Conservation (phyloP, 2,797 vertebrate genomes). For the Neosalanx taihuensis region DNA sequence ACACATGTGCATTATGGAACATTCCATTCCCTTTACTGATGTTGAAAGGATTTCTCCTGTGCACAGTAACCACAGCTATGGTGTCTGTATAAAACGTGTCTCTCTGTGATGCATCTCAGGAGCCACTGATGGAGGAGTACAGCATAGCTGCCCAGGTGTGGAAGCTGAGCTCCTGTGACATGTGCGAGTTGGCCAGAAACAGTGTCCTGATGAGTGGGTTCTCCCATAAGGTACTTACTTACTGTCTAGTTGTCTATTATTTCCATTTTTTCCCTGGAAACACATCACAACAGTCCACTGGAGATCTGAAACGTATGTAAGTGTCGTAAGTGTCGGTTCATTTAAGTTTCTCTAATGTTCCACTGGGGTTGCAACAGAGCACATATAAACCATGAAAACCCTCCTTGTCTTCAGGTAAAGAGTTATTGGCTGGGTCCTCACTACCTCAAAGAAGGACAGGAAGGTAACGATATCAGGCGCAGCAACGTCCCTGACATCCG, state of each 20-base stretch:
- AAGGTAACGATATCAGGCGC: conserved; percentile 91
- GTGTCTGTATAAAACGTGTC: background rate
- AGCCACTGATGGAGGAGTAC: conserved; percentile 97
- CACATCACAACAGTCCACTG: background rate
- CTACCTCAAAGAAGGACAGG: conserved; percentile 86
- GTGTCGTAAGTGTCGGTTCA: too few species aligned
- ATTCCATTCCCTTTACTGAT: too few species aligned
- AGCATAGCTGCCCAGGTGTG: conserved; percentile 98
- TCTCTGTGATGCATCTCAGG: conserved; percentile 54
- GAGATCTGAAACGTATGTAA: too few species aligned
- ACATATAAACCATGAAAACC: too few species aligned
- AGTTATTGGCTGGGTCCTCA: conserved; percentile 90
- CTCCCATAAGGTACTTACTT: conserved; percentile 84
- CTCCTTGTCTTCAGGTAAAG: conserved; percentile 76
- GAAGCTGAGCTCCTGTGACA: conserved; percentile 98
- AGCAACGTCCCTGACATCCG: conserved; percentile 97
- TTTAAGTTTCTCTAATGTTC: background rate
- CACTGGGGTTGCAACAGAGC: background rate
- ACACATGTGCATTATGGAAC: too few species aligned
- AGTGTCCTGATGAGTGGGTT: conserved; percentile 98
- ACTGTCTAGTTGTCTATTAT: background rate
- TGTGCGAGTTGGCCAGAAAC: conserved; percentile 96
- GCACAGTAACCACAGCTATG: background rate
- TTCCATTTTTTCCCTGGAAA: background rate
- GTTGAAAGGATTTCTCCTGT: background rate